phyloP scores from a whole-genome alignment of 2,888 invertebrate genomes.

The Tortrix viridana region DNA sequence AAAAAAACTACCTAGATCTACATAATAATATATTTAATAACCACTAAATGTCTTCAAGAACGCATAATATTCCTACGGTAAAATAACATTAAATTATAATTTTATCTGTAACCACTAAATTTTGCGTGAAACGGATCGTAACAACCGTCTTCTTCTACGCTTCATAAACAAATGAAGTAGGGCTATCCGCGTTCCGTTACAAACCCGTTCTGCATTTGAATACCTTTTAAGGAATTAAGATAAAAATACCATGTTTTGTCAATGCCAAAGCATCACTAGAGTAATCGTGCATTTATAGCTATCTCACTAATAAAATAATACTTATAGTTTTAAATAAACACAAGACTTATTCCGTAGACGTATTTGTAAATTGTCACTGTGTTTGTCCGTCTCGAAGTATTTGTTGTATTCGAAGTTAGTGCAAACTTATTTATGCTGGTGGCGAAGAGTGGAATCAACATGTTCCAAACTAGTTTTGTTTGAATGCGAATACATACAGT shows the following conservation, averaged over 20 bases:
- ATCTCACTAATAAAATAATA: conserved; percentile 82
- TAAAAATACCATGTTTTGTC: conserved; percentile 80
- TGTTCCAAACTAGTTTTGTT: not conserved
- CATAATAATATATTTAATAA: too few relatives aligned
- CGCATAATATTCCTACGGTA: too few relatives aligned
- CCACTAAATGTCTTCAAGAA: too few relatives aligned
- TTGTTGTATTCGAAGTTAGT: conserved; percentile 39
- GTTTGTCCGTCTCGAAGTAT: conserved; percentile 71
- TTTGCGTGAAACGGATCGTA: conserved; percentile 11
- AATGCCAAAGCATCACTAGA: conserved; percentile 85
- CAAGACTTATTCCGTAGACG: conserved; percentile 81
- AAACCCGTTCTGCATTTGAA: conserved; percentile 24
- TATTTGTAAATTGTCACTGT: conserved; percentile 62
- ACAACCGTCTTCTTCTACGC: not conserved
- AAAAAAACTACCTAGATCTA: too few relatives aligned
- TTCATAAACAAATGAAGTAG: not conserved
- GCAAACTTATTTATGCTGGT: not conserved
- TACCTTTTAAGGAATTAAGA: conserved; percentile 29
- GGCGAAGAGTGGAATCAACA: not conserved
- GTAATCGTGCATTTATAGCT: conserved; percentile 83
- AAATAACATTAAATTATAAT: not conserved
- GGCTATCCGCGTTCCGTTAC: conserved; percentile 18
- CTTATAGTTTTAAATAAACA: conserved; percentile 73
- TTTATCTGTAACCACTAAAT: not conserved
- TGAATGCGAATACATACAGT: conserved; percentile 1